Conservation (phyloP, 2,888 invertebrate species). For the Monochamus alternatus region DNA sequence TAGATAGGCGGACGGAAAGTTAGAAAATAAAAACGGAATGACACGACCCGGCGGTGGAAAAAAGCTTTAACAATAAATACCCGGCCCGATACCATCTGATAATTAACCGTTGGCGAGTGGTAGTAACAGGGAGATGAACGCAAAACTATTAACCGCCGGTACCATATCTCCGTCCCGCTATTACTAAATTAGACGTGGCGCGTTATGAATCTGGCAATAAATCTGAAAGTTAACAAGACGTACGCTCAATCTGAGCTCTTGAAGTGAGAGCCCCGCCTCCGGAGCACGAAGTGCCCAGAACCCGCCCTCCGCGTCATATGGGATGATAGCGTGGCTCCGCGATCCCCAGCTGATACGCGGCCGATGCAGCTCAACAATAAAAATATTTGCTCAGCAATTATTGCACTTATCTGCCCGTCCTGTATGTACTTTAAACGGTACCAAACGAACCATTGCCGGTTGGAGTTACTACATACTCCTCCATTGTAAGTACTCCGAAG, state of each 20-base stretch:
- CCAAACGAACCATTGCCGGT: slow-evolving; percentile 49
- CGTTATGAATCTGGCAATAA: slow-evolving; percentile 63
- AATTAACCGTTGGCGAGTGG: slow-evolving; percentile 45
- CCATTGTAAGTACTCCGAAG: too few relatives aligned
- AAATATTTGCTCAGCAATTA: slow-evolving; percentile 70
- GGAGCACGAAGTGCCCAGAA: slow-evolving; percentile 67
- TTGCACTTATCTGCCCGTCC: slow-evolving; percentile 53
- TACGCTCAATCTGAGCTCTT: slow-evolving; percentile 65
- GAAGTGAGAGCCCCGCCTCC: slow-evolving; percentile 68
- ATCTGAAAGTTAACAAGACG: slow-evolving; percentile 71
- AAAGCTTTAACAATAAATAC: slow-evolving; percentile 27
- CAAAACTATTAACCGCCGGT: slow-evolving; percentile 48
- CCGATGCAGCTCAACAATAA: slow-evolving; percentile 64
- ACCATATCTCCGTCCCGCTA: slow-evolving; percentile 51
- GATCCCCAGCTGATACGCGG: slow-evolving; percentile 57
- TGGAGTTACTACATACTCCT: too few relatives aligned
- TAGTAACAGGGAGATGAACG: slow-evolving; percentile 45
- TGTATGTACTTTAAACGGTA: slow-evolving; percentile 52
- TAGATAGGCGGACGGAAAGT: not conserved
- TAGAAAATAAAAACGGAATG: slow-evolving; percentile 15
- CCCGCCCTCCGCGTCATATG: slow-evolving; percentile 69
- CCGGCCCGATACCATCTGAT: slow-evolving; percentile 41
- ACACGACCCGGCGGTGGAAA: slow-evolving; percentile 12
- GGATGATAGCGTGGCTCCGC: slow-evolving; percentile 61
- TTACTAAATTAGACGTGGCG: slow-evolving; percentile 59